These are phyloP conservation scores for Colletes gigas DNA, from an alignment of 1,140 invertebrate species.

Conservation along the genomic window DNA sequence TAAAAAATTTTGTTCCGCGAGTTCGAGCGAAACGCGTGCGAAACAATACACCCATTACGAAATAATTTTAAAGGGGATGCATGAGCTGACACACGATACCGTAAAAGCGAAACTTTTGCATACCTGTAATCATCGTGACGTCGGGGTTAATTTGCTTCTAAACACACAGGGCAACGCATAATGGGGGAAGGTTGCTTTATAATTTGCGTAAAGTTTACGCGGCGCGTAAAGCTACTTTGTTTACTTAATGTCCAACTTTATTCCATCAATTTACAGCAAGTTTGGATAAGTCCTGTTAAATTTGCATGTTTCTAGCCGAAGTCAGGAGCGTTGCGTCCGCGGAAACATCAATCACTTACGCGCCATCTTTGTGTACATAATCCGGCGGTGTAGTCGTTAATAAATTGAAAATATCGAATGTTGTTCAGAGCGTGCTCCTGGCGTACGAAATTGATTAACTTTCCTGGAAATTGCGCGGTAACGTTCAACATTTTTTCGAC, in stretches of 20 bases:
- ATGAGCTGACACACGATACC: constrained; percentile 20
- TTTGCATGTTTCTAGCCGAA: constrained; percentile 40
- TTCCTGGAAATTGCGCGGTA: neutral
- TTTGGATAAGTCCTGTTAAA: constrained; percentile 48
- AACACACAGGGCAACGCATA: constrained; percentile 14
- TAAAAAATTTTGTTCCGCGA: neutral
- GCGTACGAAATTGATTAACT: constrained; percentile 6
- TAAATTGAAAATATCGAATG: constrained; percentile 41
- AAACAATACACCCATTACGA: neutral
- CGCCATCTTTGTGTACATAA: neutral
- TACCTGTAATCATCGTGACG: constrained; percentile 19
- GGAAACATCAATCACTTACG: constrained; percentile 41
- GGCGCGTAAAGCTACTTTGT: constrained; percentile 36
- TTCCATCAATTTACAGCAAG: constrained; percentile 45
- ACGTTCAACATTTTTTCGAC: neutral
- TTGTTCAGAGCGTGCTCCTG: neutral
- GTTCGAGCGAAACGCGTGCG: neutral
- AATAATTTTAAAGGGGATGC: constrained; percentile 7
- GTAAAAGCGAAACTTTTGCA: constrained; percentile 12
- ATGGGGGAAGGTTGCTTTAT: constrained; percentile 23
- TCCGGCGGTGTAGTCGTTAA: neutral
- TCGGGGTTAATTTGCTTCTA: constrained; percentile 25
- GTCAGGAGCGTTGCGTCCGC: constrained; percentile 12
- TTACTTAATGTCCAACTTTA: constrained; percentile 54
- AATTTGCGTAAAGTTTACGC: constrained; percentile 46